Conservation (phyloP, 2,797 vertebrate species). For the Propithecus perrieri region DNA sequence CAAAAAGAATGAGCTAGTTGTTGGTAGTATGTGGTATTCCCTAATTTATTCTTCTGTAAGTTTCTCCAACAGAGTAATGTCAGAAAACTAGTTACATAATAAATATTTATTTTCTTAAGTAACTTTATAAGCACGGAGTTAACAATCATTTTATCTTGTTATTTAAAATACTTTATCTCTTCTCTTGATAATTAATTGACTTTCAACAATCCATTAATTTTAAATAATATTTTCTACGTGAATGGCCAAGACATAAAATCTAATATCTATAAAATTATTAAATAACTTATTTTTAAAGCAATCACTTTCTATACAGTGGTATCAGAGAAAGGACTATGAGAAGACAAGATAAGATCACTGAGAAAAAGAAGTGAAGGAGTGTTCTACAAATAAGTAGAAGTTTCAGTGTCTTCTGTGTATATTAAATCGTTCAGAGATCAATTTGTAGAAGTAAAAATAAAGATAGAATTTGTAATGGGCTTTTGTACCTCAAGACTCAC, state of each 20-base stretch:
- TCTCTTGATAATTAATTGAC: neutral
- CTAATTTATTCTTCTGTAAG: neutral
- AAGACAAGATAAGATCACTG: neutral
- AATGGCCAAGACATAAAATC: neutral
- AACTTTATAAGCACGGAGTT: neutral
- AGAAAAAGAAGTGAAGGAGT: neutral
- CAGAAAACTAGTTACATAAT: neutral
- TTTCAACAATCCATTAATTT: conserved; percentile 16
- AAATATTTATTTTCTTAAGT: conserved; percentile 43
- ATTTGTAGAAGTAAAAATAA: neutral
- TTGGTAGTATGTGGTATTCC: neutral
- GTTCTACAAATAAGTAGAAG: neutral
- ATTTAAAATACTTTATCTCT: conserved; percentile 4
- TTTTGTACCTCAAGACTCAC: neutral
- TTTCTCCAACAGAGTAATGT: neutral
- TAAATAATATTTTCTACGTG: conserved; percentile 11
- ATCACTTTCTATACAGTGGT: neutral
- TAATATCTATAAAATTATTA: conserved; percentile 13
- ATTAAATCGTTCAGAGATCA: neutral
- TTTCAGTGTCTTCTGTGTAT: neutral
- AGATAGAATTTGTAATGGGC: neutral
- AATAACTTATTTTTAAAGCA: neutral
- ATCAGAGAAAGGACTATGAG: neutral
- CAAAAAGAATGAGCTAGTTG: neutral
- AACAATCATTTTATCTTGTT: neutral